Evolutionary conservation across 2,888 invertebrate genomes (phyloP).

Genomic region (Argyra leucocephala): DNA sequence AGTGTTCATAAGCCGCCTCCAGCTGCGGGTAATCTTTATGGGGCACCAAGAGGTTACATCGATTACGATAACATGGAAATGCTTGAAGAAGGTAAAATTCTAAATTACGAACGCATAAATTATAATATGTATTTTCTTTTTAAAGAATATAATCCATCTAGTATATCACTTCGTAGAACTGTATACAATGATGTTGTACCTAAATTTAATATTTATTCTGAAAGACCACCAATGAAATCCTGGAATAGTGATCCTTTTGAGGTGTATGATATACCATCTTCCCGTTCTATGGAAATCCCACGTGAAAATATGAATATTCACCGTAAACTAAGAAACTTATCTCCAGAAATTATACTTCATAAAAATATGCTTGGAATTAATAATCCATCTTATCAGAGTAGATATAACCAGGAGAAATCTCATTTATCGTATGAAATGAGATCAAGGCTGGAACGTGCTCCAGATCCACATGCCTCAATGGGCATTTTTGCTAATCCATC

Average conservation of each 20-base stretch:
- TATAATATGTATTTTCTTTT: constrained; percentile 8
- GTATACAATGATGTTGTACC: constrained; percentile 34
- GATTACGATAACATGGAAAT: constrained; percentile 42
- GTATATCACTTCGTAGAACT: constrained; percentile 31
- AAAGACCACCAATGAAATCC: constrained; percentile 13
- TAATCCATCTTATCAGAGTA: constrained; percentile 26
- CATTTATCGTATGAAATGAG: constrained; percentile 41
- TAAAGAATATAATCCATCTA: constrained; percentile 29
- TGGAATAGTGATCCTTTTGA: constrained; percentile 36
- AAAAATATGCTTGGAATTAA: constrained; percentile 28
- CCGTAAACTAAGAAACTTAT: constrained; percentile 34
- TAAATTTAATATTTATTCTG: constrained; percentile 20
- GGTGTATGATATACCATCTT: constrained; percentile 36
- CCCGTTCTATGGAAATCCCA: background rate
- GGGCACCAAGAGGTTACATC: constrained; percentile 37
- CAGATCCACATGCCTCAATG: constrained; percentile 39
- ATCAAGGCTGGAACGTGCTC: constrained; percentile 37
- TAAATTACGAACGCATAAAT: background rate
- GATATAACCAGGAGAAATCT: constrained; percentile 33
- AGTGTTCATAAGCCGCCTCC: too few species aligned
- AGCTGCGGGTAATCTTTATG: constrained; percentile 22
- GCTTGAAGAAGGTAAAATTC: constrained; percentile 36
- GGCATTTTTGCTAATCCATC: constrained; percentile 39
- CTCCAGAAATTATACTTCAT: constrained; percentile 29
- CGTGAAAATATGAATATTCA: constrained; percentile 22